phyloP scores from a whole-genome alignment of 2,797 vertebrate species.

The Cuculus canorus region DNA sequence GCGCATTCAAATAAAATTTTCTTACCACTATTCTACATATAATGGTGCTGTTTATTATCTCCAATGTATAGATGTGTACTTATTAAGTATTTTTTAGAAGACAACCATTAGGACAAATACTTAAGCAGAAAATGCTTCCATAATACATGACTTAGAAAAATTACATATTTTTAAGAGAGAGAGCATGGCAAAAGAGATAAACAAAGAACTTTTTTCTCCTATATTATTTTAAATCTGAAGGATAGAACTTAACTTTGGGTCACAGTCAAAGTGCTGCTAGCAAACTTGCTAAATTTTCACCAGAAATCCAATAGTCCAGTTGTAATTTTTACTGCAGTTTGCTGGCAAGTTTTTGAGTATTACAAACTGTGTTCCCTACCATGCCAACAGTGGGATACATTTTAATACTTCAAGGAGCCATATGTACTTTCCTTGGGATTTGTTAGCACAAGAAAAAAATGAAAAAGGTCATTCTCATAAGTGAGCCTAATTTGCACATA shows the following conservation, averaged over 20 bases:
- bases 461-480: constrained; percentile 62
- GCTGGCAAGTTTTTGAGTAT: constrained; percentile 19
- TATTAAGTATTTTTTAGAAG: neutral
- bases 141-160: neutral
- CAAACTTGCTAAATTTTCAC: constrained; percentile 28
- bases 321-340: constrained; percentile 18
- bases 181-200: neutral
- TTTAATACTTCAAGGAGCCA: constrained; percentile 58
- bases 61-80: neutral
- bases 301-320: constrained; percentile 18
- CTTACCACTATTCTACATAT: neutral
- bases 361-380: constrained; percentile 13
- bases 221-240: neutral
- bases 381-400: constrained; percentile 14
- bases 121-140: neutral
- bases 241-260: neutral
- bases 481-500: constrained; percentile 50
- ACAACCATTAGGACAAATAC: neutral
- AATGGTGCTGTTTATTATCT: neutral
- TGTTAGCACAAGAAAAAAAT: constrained; percentile 50
- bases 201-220: neutral
- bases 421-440: constrained; percentile 45
- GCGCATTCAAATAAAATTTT: neutral
- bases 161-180: neutral
- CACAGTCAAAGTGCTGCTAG: neutral